phyloP scores from a whole-genome alignment of 2,888 invertebrate genomes.

The Mesoligia furuncula region DNA sequence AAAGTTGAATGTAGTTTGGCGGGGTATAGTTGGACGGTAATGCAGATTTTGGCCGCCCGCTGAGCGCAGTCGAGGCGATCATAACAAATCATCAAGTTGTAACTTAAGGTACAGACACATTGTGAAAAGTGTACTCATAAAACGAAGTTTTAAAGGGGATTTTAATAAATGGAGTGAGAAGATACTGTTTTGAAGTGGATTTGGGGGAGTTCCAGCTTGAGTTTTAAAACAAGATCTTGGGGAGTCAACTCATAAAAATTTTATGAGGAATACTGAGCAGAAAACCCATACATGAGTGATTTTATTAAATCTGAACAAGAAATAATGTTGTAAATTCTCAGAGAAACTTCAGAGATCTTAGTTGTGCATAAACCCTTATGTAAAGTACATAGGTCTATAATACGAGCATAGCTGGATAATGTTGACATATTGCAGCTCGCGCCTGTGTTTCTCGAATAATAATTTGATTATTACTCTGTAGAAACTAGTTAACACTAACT shows the following conservation, averaged over 20 bases:
- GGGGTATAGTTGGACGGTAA: conserved; percentile 69
- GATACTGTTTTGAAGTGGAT: neutral
- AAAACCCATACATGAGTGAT: neutral
- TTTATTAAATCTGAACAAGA: neutral
- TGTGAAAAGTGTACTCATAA: conserved; percentile 43
- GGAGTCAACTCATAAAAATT: neutral
- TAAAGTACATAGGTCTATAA: neutral
- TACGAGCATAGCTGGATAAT: conserved; percentile 8
- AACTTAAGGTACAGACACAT: conserved; percentile 72
- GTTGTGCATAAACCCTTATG: neutral
- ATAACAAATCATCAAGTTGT: conserved; percentile 87
- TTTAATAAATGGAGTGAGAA: neutral
- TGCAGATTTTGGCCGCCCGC: conserved; percentile 86
- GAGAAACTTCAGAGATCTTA: neutral
- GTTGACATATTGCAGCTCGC: conserved; percentile 48
- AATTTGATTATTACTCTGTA: conserved; percentile 48
- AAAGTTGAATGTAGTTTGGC: conserved; percentile 75
- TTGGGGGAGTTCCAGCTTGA: neutral
- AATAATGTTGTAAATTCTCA: neutral
- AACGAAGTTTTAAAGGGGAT: conserved; percentile 44
- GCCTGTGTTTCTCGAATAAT: conserved; percentile 26
- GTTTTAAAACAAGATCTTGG: neutral
- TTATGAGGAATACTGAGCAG: neutral
- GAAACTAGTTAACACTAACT: conserved; percentile 41
- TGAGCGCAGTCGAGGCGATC: conserved; percentile 84